Evolutionary conservation across 1,140 invertebrate species (phyloP).

Genomic region (Aphaenogaster floridana): DNA sequence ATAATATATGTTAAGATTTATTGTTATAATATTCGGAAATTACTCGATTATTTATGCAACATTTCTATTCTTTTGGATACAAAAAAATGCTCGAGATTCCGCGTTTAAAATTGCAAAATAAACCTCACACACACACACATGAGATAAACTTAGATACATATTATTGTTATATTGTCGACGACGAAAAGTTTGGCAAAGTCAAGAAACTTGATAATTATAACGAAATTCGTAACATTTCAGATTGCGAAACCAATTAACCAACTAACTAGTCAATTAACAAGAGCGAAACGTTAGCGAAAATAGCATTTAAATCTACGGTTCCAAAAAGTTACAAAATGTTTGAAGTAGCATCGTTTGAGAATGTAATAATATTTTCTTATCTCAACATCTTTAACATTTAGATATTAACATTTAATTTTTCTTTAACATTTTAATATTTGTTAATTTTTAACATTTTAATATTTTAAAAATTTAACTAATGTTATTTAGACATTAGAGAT

Average conservation of each 20-base stretch:
- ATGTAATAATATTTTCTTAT: neutral
- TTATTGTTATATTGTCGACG: too few species aligned
- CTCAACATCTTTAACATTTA: neutral
- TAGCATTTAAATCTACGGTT: neutral
- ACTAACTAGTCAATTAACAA: neutral
- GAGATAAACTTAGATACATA: too few species aligned
- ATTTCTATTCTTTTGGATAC: neutral
- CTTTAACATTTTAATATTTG: too few species aligned
- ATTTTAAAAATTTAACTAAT: neutral
- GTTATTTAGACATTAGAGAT: too few species aligned
- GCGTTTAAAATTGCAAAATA: conserved; percentile 8
- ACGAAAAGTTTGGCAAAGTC: too few species aligned
- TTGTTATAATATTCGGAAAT: neutral
- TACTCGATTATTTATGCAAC: neutral
- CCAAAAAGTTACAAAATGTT: neutral
- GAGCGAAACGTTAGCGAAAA: neutral
- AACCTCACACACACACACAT: too few species aligned
- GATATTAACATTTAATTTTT: too few species aligned
- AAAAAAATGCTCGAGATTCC: neutral
- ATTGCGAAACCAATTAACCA: neutral
- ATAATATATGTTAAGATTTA: neutral
- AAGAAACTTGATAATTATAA: neutral
- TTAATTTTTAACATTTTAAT: too few species aligned
- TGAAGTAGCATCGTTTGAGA: neutral
- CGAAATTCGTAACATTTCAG: neutral